phyloP scores from a whole-genome alignment of 2,113 vertebrate genomes.

The Coracopsis vasa region DNA sequence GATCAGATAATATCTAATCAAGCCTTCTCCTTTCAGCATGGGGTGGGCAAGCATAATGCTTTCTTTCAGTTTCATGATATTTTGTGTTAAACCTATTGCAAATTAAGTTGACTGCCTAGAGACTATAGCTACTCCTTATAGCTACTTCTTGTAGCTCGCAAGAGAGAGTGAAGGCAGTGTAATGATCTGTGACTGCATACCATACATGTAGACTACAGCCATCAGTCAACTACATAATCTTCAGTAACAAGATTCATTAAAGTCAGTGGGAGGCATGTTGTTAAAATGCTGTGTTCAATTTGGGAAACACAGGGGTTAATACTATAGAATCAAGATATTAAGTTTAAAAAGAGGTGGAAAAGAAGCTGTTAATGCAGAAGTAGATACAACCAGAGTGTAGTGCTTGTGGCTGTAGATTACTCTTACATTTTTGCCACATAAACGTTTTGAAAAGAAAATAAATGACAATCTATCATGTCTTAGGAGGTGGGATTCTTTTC shows the following conservation, averaged over 20 bases:
- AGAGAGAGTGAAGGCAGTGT: constrained; percentile 41
- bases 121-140: constrained; percentile 22
- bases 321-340: background rate
- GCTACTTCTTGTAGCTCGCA: background rate
- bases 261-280: constrained; percentile 10
- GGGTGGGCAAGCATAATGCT: background rate
- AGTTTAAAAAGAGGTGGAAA: background rate
- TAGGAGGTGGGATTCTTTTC: background rate
- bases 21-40: background rate
- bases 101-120: constrained; percentile 59
- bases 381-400: background rate
- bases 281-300: background rate
- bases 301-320: constrained; percentile 20
- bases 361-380: background rate
- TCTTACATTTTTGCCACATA: background rate
- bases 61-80: constrained; percentile 8
- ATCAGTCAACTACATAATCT: constrained; percentile 51
- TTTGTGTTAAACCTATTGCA: constrained; percentile 37
- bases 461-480: constrained; percentile 28
- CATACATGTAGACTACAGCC: background rate
- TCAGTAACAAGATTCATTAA: constrained; percentile 46
- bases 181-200: constrained; percentile 63
- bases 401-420: constrained; percentile 38
- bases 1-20: background rate
- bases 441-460: constrained; percentile 46